A percentile compares a stretch with the other conserved stretches of the same genome.
Evolutionary conservation across 2,113 vertebrate species (phyloP).

Genomic region (Tupaia chinensis): DNA sequence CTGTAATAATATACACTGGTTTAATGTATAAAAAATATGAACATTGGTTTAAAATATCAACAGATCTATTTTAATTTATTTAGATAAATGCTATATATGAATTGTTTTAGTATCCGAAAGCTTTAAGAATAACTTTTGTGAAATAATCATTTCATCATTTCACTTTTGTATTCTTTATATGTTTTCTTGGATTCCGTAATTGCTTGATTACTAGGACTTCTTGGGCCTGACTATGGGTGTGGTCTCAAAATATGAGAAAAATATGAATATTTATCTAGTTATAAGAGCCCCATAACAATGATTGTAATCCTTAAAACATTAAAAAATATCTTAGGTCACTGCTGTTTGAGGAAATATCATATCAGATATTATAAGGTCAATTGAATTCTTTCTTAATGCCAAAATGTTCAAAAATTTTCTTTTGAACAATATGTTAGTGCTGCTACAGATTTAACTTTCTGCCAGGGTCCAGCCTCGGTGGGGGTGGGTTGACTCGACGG

Average conservation of each 20-base stretch:
- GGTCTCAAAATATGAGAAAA: not conserved
- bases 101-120: not conserved
- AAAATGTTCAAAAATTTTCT: not conserved
- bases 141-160: not conserved
- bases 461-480: no score
- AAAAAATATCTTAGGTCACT: not conserved
- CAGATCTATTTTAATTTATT: not conserved
- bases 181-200: conserved; percentile 32
- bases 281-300: not conserved
- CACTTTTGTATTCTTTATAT: not conserved
- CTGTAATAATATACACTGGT: no score
- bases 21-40: not conserved
- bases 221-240: not conserved
- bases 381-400: not conserved
- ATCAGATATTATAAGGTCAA: not conserved
- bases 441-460: not conserved
- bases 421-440: not conserved
- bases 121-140: not conserved
- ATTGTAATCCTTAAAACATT: not conserved
- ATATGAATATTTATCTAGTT: not conserved
- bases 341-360: not conserved
- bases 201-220: not conserved
- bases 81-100: not conserved
- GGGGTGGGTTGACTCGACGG: no score
- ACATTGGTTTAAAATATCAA: not conserved